A percentile compares a stretch with the other conserved stretches of the same genome.
Evolutionary conservation across 2,888 invertebrate genomes (phyloP).

Genomic region (Aquatica leii): DNA sequence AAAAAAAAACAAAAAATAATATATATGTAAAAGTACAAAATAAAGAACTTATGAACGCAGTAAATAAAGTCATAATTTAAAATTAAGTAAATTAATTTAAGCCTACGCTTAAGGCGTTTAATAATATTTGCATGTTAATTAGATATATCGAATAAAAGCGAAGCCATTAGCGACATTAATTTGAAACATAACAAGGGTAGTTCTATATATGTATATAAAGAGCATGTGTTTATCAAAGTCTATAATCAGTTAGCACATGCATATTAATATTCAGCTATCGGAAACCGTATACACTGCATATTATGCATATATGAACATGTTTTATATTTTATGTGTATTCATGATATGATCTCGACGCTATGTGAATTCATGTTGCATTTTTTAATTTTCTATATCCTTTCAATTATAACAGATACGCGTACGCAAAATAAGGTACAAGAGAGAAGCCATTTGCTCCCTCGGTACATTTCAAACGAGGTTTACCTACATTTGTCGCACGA

Average conservation of each 20-base stretch:
- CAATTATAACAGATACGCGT: slow-evolving; percentile 25
- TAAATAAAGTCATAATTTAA: slow-evolving; percentile 11
- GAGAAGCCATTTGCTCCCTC: slow-evolving; percentile 14
- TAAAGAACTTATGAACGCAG: too few species aligned
- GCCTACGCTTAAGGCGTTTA: not conserved
- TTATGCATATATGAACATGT: slow-evolving; percentile 47
- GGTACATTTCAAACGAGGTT: slow-evolving; percentile 15
- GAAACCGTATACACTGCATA: slow-evolving; percentile 46
- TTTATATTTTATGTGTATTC: slow-evolving; percentile 46
- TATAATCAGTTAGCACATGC: slow-evolving; percentile 44
- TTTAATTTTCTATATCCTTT: slow-evolving; percentile 44
- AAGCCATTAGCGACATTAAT: slow-evolving; percentile 43
- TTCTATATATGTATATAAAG: slow-evolving; percentile 36
- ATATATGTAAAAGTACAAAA: too few species aligned
- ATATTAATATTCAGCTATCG: slow-evolving; percentile 44
- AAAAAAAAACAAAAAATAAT: too few species aligned
- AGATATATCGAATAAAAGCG: slow-evolving; percentile 20
- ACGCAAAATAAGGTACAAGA: slow-evolving; percentile 11
- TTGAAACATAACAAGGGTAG: slow-evolving; percentile 41
- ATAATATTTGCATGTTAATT: slow-evolving; percentile 6
- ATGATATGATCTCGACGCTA: slow-evolving; percentile 41
- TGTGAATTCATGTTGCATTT: slow-evolving; percentile 41
- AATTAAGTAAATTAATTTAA: not conserved
- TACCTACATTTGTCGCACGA: slow-evolving; percentile 15
- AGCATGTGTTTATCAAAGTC: slow-evolving; percentile 45